Evolutionary conservation across 2,797 vertebrate species (phyloP).

Genomic region (Rousettus madagascariensis): DNA sequence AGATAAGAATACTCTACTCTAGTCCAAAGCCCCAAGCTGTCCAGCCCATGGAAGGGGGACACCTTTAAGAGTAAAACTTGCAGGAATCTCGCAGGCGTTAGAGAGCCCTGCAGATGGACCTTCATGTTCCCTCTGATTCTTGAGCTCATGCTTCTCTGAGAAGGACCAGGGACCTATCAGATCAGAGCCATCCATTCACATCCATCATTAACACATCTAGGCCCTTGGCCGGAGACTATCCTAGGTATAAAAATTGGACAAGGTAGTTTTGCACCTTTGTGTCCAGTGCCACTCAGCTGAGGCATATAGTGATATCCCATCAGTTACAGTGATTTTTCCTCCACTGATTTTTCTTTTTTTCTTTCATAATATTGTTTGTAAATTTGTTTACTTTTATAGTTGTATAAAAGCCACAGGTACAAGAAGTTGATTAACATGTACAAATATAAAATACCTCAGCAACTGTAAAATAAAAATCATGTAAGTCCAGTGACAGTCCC

Average conservation of each 20-base stretch:
- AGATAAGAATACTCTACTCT: not conserved
- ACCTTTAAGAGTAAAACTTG: not conserved
- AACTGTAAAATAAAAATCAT: not conserved
- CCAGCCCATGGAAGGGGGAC: not conserved
- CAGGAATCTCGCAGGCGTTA: not conserved
- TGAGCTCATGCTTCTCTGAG: not conserved
- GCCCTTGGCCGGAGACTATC: too few relatives aligned
- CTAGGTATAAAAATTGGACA: not conserved
- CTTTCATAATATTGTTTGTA: not conserved
- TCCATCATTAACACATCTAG: not conserved
- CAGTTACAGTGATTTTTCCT: not conserved
- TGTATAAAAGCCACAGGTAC: not conserved
- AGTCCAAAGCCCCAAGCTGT: not conserved
- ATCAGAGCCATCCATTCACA: not conserved
- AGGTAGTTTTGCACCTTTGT: not conserved
- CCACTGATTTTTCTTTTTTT: not conserved
- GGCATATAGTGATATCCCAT: not conserved
- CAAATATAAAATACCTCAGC: not conserved
- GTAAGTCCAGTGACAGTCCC: not conserved
- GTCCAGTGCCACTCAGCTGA: not conserved
- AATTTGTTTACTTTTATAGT: not conserved
- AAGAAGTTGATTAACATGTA: not conserved
- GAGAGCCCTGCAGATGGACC: not conserved
- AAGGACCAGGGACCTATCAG: not conserved
- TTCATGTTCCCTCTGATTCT: not conserved